These are phyloP conservation scores for Pectinophora gossypiella DNA, from an alignment of 1,140 invertebrate genomes.

Conservation along the genomic window DNA sequence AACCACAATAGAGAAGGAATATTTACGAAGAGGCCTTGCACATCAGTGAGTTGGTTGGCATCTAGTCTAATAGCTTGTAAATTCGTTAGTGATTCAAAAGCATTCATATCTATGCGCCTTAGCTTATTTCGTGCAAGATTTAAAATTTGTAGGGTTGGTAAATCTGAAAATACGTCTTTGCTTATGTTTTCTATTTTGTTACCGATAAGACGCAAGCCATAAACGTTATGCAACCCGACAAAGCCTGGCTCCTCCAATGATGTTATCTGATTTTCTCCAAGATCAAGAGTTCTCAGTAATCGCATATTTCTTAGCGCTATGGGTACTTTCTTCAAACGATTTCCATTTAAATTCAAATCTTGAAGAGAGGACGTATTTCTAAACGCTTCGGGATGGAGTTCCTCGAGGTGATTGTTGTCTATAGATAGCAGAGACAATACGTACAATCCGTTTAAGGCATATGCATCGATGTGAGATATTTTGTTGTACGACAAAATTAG, in stretches of 20 bases:
- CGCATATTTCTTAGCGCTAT: slow-evolving; percentile 83
- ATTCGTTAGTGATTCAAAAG: slow-evolving; percentile 86
- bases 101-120: slow-evolving; percentile 85
- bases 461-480: slow-evolving; percentile 84
- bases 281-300: slow-evolving; percentile 86
- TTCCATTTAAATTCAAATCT: slow-evolving; percentile 91
- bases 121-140: slow-evolving; percentile 93
- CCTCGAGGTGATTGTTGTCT: slow-evolving; percentile 86
- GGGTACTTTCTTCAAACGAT: slow-evolving; percentile 87
- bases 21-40: slow-evolving; percentile 89
- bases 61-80: slow-evolving; percentile 92
- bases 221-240: slow-evolving; percentile 85
- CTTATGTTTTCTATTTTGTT: slow-evolving; percentile 92
- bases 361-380: slow-evolving; percentile 87
- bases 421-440: slow-evolving; percentile 86
- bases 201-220: slow-evolving; percentile 89
- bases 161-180: slow-evolving; percentile 85
- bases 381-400: slow-evolving; percentile 87
- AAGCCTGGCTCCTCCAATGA: slow-evolving; percentile 87
- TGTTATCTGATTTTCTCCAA: slow-evolving; percentile 89
- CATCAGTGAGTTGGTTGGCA: slow-evolving; percentile 89
- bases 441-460: slow-evolving; percentile 86
- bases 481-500: slow-evolving; percentile 87
- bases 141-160: slow-evolving; percentile 89
- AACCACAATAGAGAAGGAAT: slow-evolving; percentile 90